Conservation (phyloP, 2,113 vertebrate genomes). For the Rhabdornis inornatus region DNA sequence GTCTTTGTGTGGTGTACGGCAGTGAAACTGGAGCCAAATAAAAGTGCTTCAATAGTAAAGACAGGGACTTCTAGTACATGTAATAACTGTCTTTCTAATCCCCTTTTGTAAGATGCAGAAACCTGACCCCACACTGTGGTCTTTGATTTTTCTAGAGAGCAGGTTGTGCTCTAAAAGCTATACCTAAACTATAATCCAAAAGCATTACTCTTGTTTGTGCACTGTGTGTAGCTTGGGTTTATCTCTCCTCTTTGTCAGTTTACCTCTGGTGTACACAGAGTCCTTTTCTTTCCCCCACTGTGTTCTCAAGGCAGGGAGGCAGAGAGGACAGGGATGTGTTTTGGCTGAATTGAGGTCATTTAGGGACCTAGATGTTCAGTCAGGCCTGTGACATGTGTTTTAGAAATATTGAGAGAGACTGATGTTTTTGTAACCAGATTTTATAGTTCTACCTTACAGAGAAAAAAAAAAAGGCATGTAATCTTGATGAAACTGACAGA, state of each 20-base stretch:
- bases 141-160: neutral
- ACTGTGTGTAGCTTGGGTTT: neutral
- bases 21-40: neutral
- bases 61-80: neutral
- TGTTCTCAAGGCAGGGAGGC: neutral
- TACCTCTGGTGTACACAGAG: neutral
- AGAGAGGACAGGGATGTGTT: neutral
- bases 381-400: neutral
- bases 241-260: neutral
- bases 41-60: neutral
- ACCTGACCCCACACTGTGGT: neutral
- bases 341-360: neutral
- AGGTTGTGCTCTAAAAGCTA: neutral
- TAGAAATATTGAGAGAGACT: neutral
- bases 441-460: neutral
- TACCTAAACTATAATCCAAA: neutral
- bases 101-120: neutral
- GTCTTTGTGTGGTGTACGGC: neutral
- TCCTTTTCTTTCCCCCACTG: accelerated
- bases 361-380: neutral
- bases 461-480: neutral
- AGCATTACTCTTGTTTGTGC: neutral
- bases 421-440: neutral
- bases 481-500: neutral
- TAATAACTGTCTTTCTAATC: neutral